These are phyloP conservation scores for Podarcis muralis DNA, from an alignment of 2,113 vertebrate species.

Conservation along the genomic window DNA sequence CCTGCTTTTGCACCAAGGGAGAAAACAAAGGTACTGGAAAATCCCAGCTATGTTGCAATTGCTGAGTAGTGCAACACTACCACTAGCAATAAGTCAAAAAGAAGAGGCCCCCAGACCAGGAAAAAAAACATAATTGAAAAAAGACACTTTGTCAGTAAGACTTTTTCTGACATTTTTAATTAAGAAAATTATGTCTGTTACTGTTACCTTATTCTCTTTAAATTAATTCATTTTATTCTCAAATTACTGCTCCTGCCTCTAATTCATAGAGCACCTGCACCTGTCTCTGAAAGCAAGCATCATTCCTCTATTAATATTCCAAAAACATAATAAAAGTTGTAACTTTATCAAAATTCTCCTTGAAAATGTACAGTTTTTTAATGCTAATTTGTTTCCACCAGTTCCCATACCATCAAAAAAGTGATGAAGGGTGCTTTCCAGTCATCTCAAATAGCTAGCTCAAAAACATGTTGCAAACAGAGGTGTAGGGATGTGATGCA, in stretches of 20 bases:
- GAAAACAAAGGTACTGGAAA: not conserved
- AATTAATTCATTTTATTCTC: constrained; percentile 30
- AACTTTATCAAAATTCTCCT: too few species aligned
- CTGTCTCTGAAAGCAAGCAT: too few species aligned
- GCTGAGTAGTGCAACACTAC: not conserved
- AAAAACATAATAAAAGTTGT: too few species aligned
- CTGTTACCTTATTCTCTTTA: constrained; percentile 12
- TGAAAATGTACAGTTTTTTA: too few species aligned
- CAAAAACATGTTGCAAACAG: not conserved
- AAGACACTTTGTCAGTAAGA: not conserved
- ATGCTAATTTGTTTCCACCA: not conserved
- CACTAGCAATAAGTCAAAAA: not conserved
- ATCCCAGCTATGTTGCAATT: not conserved
- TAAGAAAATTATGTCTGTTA: not conserved
- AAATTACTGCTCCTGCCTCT: constrained; percentile 15
- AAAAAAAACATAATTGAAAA: not conserved
- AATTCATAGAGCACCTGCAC: constrained; percentile 11
- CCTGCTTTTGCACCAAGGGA: not conserved
- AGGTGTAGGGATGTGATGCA: not conserved
- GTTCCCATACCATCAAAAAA: not conserved
- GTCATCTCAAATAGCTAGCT: not conserved
- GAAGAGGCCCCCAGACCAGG: too few species aligned
- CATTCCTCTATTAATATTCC: too few species aligned
- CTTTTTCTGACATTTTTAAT: not conserved
- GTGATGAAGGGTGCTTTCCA: not conserved